phyloP scores from a whole-genome alignment of 2,888 invertebrate genomes.

The Diploptera punctata region DNA sequence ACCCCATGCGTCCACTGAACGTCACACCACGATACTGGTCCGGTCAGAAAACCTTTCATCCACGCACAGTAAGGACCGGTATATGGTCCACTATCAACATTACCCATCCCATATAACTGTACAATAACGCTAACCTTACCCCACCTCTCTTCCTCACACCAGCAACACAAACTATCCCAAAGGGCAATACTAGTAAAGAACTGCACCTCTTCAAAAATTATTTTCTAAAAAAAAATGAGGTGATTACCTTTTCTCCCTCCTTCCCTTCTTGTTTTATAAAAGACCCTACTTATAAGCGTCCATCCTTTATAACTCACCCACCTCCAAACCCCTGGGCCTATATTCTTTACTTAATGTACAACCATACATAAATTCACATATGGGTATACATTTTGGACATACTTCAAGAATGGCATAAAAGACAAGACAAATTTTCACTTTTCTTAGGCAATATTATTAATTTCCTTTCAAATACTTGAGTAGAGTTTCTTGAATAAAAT shows the following conservation, averaged over 20 bases:
- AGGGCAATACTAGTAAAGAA: constrained; percentile 9
- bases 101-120: not conserved
- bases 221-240: not conserved
- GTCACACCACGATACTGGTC: constrained; percentile 7
- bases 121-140: not conserved
- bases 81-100: no score
- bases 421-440: no score
- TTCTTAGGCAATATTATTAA: no score
- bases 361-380: constrained; percentile 22
- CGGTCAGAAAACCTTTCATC: not conserved
- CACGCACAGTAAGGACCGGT: not conserved
- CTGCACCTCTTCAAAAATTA: not conserved
- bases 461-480: no score
- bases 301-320: not conserved
- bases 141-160: not conserved
- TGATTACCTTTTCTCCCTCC: constrained; percentile 3
- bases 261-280: no score
- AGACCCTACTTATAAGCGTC: constrained; percentile 6
- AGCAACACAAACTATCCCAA: not conserved
- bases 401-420: no score
- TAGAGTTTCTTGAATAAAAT: no score
- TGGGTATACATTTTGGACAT: no score
- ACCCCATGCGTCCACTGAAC: not conserved
- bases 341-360: constrained; percentile 12
- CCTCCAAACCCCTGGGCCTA: constrained; percentile 2